phyloP scores from a whole-genome alignment of 1,140 invertebrate species.

The Mercenaria mercenaria region DNA sequence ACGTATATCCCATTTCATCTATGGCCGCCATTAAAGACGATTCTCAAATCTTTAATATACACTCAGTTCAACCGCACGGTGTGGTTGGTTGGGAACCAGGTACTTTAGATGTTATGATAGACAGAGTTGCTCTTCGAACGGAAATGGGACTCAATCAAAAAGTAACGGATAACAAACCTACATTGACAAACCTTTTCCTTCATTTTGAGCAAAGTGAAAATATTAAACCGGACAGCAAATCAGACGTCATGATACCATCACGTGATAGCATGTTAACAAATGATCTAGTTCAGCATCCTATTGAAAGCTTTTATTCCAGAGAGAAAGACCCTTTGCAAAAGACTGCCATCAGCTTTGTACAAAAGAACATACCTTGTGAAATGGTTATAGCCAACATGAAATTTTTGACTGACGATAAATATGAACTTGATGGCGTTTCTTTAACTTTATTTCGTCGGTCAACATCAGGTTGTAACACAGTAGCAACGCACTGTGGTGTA shows the following conservation, averaged over 20 bases:
- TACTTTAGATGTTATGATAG: slow-evolving; percentile 94
- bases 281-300: slow-evolving; percentile 39
- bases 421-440: slow-evolving; percentile 11
- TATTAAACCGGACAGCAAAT: background rate
- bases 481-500: background rate
- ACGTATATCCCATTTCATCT: slow-evolving; percentile 95
- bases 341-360: background rate
- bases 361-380: slow-evolving; percentile 16
- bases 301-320: background rate
- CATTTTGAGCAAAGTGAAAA: slow-evolving; percentile 89
- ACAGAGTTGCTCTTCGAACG: slow-evolving; percentile 93
- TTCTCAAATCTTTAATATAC: slow-evolving; percentile 88
- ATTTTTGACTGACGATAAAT: slow-evolving; percentile 8
- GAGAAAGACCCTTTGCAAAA: background rate
- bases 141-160: slow-evolving; percentile 94
- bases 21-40: slow-evolving; percentile 94
- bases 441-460: slow-evolving; percentile 21
- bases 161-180: slow-evolving; percentile 93
- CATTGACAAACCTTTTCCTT: slow-evolving; percentile 93
- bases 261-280: background rate
- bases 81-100: slow-evolving; percentile 93
- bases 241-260: background rate
- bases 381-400: slow-evolving; percentile 33
- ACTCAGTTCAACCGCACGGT: slow-evolving; percentile 95
- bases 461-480: background rate